Base-by-base conservation (phyloP, 2,888 invertebrate species). In the Dicycla oo region DNA sequence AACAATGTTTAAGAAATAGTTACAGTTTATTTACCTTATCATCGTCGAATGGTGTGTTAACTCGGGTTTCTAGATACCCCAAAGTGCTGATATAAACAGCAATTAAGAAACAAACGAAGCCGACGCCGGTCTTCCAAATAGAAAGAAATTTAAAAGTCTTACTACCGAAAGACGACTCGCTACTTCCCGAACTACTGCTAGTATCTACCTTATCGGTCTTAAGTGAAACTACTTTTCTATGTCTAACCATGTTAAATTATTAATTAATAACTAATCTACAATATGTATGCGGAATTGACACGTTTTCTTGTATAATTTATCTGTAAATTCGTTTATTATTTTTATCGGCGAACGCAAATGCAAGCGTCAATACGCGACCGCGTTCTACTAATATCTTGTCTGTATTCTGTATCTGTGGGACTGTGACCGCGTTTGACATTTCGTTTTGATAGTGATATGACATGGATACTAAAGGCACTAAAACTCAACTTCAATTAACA, bases 11-110 rank as follows among this genome's bases (percentile, higher is more conserved):
- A 49, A 54, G 47, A 63, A 57, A 11, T 13, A 20, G 3, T 8
- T 0, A 10, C 0, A 13, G 13, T 38, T 65, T 58, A n/a, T 81
- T 66, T 92, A 98, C 98, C 96, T 98, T 98, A 82, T 97, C 97
- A 82, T 97, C 97, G 87, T 97, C 97, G 81, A 97, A 97, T 0
- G 98, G 98, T 0, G 98, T 98, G 91, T 98, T 98, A 0, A 99
- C 98, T 82, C 98, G 96, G 0, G 98, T 98, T 94, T 98, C 98
- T 78, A 98, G 92, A 89, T 98, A 99, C 2, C 98, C 98, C 87
- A 98, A 94, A 84, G 97, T 98, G 65, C 98, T 97, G 83, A 98
- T 97, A 90, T 97, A 97, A 0, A 97, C 96, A 3, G 98, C 98
- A 64, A 98, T 95, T 0, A 96, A 92, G 71, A 98, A 96, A 83